Evolutionary conservation across 2,888 invertebrate genomes (phyloP).

Genomic region (Azorinus chamasolen): DNA sequence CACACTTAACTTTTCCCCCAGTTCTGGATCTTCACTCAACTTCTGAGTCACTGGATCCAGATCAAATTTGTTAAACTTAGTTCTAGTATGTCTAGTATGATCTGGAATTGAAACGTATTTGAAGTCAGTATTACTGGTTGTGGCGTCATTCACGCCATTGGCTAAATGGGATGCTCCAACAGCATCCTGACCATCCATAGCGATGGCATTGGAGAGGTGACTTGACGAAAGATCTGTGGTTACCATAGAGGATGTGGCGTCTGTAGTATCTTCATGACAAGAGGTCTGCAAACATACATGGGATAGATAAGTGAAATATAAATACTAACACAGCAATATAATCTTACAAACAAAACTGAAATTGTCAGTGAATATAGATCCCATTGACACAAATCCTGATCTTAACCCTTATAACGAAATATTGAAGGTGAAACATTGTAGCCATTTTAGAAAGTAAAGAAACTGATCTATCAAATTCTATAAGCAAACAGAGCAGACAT

Average conservation of each 20-base stretch:
- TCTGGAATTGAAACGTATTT: conserved; percentile 36
- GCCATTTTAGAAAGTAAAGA: too few relatives aligned
- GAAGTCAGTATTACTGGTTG: conserved; percentile 27
- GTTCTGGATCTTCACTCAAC: conserved; percentile 40
- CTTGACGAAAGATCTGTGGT: conserved; percentile 64
- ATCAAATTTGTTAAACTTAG: conserved; percentile 4
- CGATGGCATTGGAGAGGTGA: conserved; percentile 53
- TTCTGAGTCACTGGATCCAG: conserved; percentile 5
- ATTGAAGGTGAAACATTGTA: too few relatives aligned
- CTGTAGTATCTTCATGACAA: conserved; percentile 73
- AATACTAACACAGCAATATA: too few relatives aligned
- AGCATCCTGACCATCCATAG: conserved; percentile 45
- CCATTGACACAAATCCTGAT: too few relatives aligned
- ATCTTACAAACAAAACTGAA: too few relatives aligned
- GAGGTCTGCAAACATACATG: conserved; percentile 69
- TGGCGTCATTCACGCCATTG: conserved; percentile 19
- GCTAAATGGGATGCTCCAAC: conserved; percentile 44
- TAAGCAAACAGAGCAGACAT: too few relatives aligned
- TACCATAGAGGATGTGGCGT: conserved; percentile 61
- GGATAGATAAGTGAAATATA: too few relatives aligned
- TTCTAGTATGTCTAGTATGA: conserved; percentile 6
- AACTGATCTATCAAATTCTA: too few relatives aligned
- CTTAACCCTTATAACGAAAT: too few relatives aligned
- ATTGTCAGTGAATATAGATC: too few relatives aligned
- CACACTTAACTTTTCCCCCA: conserved; percentile 51